Percentiles rank a stretch among this genome's conserved stretches.
Evolutionary conservation across 2,113 vertebrate species (phyloP).

Genomic region (Chelonoidis abingdonii): DNA sequence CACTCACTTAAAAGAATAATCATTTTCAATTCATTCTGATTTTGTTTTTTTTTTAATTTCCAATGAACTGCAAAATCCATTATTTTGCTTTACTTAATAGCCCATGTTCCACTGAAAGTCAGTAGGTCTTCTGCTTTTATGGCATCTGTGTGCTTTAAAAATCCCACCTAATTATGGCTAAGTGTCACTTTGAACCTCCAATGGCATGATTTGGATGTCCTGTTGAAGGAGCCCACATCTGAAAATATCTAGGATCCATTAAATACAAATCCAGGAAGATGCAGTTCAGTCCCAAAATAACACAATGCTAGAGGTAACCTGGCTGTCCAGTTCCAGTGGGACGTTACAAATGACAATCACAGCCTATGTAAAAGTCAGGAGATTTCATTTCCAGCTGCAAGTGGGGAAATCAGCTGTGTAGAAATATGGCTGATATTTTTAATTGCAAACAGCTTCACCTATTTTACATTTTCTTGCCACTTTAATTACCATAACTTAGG

Average conservation of each 20-base stretch:
- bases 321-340: not conserved
- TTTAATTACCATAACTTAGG: rapidly evolving
- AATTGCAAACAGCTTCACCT: not conserved
- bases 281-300: not conserved
- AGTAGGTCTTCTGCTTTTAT: not conserved
- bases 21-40: not conserved
- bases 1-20: not conserved
- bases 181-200: not conserved
- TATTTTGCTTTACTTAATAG: not conserved
- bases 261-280: not conserved
- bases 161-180: not conserved
- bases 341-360: not conserved
- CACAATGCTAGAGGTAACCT: not conserved
- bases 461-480: not conserved
- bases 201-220: not conserved
- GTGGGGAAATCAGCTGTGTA: not conserved
- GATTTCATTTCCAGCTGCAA: not conserved
- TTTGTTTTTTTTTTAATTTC: not conserved
- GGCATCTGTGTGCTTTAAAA: not conserved
- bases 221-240: not conserved
- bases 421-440: not conserved
- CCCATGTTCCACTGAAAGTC: not conserved
- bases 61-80: not conserved
- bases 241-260: not conserved
- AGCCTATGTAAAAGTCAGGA: not conserved